Base-by-base conservation (phyloP, 2,888 invertebrate genomes). In the Monochamus alternatus region DNA sequence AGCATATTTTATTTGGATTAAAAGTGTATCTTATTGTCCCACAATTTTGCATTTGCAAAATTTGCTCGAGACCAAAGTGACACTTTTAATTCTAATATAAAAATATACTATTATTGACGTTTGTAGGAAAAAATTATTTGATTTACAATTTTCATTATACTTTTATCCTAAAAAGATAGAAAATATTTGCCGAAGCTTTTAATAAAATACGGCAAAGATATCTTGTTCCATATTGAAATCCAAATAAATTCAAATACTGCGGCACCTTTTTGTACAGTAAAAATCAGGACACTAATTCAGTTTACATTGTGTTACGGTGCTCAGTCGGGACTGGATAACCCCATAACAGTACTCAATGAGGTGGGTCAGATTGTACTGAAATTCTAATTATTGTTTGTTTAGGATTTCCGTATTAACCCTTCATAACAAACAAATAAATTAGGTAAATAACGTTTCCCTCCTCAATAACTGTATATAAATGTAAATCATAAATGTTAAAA, bases 311-410 rank as follows among this genome's bases (percentile, higher is more conserved):
- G 58, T 59, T 59, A 68, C 58, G 30, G 58, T 14, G 55, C 58
- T 68, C 38, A 51, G 58, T 68, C 44, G 58, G 68, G 68, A 68
- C 58, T 68, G 58, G 68, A 68, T 43, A 68, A 68, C 68, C 59
- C 44, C 55, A 44, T 55, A 58, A 68, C 68, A 68, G 58, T 69
- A 51, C 14, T 59, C 43, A 69, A 47, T 69, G 59, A 69, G 59
- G 43, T 69, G 69, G 69, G 69, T 44, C 60, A 59, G 60, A 69
- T 47, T 60, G 60, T 60, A 69, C 47, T 60, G 69, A 69, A 60
- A 69, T 69, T 69, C 69, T 60, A 69, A 69, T 69, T 69, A 69
- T 69, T 69, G 69, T 69, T 69, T 69, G 69, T 32, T 69, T 60
- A 69, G 60, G 69, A 60, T 69, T 69, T 51, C 60, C 12, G 60